Percentiles rank a stretch among this genome's conserved stretches.
Evolutionary conservation across 2,113 vertebrate genomes (phyloP).

Genomic region (Natator depressus): DNA sequence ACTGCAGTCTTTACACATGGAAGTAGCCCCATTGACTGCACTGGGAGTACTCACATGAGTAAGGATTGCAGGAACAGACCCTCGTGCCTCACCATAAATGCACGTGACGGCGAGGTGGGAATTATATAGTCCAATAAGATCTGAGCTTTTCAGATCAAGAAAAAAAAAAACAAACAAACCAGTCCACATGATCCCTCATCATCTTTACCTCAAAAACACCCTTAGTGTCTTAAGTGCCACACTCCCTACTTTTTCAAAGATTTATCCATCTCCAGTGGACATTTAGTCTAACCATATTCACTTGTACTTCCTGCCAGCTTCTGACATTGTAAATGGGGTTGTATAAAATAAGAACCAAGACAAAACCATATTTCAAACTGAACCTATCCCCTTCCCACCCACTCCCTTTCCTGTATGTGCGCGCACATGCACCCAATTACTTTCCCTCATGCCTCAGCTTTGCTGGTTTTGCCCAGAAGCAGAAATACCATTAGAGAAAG

Average conservation of each 20-base stretch:
- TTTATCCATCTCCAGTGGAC: neutral
- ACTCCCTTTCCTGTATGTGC: accelerated
- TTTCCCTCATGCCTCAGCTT: neutral
- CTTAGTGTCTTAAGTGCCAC: neutral
- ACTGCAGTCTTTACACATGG: accelerated
- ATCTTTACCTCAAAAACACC: neutral
- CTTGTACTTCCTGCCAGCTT: neutral
- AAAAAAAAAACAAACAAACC: neutral
- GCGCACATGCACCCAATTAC: neutral
- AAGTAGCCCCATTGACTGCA: neutral
- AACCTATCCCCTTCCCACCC: neutral
- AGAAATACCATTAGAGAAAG: neutral
- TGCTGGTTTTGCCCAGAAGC: constrained; percentile 10
- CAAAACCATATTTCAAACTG: neutral
- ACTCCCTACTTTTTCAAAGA: neutral
- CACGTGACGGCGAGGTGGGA: accelerated
- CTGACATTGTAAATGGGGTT: neutral
- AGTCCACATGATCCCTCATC: neutral
- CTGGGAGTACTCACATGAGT: neutral
- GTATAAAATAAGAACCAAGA: neutral
- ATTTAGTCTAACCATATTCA: neutral
- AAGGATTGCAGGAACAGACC: neutral
- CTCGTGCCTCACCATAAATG: neutral
- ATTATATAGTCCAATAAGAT: neutral
- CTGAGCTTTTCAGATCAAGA: accelerated